Evolutionary conservation across 2,888 invertebrate genomes (phyloP).

Genomic region (Chaetogeoica ovagalla): DNA sequence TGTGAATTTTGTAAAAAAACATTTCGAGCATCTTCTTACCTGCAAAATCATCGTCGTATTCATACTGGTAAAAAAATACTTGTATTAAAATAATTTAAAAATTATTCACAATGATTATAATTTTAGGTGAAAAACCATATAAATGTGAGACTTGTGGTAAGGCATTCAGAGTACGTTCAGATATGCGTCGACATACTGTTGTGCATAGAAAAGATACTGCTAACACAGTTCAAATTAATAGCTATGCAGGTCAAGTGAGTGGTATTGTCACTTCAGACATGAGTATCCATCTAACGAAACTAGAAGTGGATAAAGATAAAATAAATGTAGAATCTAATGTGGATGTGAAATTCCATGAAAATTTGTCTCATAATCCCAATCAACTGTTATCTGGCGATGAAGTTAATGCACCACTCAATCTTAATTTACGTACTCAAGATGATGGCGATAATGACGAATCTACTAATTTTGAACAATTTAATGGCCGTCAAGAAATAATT

Average conservation of each 20-base stretch:
- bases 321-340: conserved; percentile 23
- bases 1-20: conserved; percentile 82
- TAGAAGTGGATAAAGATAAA: conserved; percentile 45
- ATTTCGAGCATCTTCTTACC: conserved; percentile 83
- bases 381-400: conserved; percentile 32
- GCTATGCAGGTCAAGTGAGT: conserved; percentile 40
- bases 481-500: conserved; percentile 55
- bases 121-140: conserved; percentile 74
- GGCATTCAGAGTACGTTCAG: conserved; percentile 79
- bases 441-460: conserved; percentile 55
- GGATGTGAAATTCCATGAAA: conserved; percentile 45
- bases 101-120: conserved; percentile 50
- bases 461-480: conserved; percentile 54
- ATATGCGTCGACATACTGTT: conserved; percentile 77
- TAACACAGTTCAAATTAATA: conserved; percentile 46
- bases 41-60: conserved; percentile 80
- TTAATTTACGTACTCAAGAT: conserved; percentile 55
- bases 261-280: conserved; percentile 38
- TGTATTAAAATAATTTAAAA: neutral
- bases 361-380: conserved; percentile 54
- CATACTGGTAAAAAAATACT: conserved; percentile 71
- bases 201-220: conserved; percentile 65
- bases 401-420: conserved; percentile 55
- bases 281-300: conserved; percentile 44
- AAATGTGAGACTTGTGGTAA: conserved; percentile 76